These are phyloP conservation scores for Drosophila prostipennis DNA, from an alignment of 2,888 invertebrate species.

Conservation along the genomic window DNA sequence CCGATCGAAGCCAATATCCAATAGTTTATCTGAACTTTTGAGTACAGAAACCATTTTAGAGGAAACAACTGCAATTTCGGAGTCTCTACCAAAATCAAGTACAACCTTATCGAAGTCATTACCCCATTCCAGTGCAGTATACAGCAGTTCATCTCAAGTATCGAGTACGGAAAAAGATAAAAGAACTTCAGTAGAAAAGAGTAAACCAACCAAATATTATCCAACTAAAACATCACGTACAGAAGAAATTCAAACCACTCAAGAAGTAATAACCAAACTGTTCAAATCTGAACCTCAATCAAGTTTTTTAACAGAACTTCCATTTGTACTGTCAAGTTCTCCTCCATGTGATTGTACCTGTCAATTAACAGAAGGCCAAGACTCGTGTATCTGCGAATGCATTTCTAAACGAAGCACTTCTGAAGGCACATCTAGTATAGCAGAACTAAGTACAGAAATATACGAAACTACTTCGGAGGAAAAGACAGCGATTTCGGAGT, in stretches of 20 bases:
- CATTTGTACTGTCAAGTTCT: too few relatives aligned
- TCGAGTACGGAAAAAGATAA: not conserved
- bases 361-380: not conserved
- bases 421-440: not conserved
- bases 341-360: not conserved
- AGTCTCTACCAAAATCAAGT: not conserved
- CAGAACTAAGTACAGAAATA: not conserved
- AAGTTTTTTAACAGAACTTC: too few relatives aligned
- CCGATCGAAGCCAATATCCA: too few relatives aligned
- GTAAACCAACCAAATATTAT: too few relatives aligned
- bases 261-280: not conserved
- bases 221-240: too few relatives aligned
- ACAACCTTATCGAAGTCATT: too few relatives aligned
- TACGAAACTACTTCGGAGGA: not conserved
- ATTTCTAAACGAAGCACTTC: not conserved
- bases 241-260: not conserved
- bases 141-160: not conserved
- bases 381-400: not conserved
- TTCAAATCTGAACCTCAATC: not conserved
- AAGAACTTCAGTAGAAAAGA: not conserved
- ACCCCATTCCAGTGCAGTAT: not conserved
- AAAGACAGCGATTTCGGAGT: too few relatives aligned
- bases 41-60: not conserved
- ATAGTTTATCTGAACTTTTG: too few relatives aligned
- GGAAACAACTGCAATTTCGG: not conserved